These are phyloP conservation scores for Aradophagus sp. DNA, from an alignment of 1,140 invertebrate genomes.

Conservation along the genomic window DNA sequence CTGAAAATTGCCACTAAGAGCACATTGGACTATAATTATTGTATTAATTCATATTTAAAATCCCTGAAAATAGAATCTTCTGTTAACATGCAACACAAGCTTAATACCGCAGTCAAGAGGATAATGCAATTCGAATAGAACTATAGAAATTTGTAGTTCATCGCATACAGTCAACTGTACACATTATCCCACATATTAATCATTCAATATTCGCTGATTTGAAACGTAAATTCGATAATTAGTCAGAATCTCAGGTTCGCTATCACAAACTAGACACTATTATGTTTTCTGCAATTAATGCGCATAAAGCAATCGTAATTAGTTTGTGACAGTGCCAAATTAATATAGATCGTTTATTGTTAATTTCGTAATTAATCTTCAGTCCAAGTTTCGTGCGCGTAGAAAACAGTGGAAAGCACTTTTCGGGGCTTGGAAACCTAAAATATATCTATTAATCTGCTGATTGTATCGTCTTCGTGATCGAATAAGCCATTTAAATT, in stretches of 20 bases:
- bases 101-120: too few species aligned
- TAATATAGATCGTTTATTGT: constrained; percentile 56
- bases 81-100: too few species aligned
- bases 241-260: constrained; percentile 19
- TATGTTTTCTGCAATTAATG: constrained; percentile 43
- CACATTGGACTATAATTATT: too few species aligned
- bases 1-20: too few species aligned
- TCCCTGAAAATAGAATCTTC: too few species aligned
- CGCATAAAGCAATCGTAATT: constrained; percentile 50
- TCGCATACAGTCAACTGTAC: background rate
- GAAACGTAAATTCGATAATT: constrained; percentile 47
- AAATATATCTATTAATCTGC: constrained; percentile 57
- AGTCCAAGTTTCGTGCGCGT: constrained; percentile 31
- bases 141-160: background rate
- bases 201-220: constrained; percentile 36
- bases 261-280: constrained; percentile 40
- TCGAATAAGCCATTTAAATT: constrained; percentile 59
- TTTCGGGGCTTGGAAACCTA: constrained; percentile 24
- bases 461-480: constrained; percentile 60
- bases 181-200: constrained; percentile 17
- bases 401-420: constrained; percentile 46
- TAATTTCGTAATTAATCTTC: constrained; percentile 55
- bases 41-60: too few species aligned
- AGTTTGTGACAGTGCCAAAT: constrained; percentile 50
- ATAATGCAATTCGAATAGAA: background rate